Evolutionary conservation across 2,113 vertebrate species (phyloP).

Genomic region (Aptenodytes patagonicus): DNA sequence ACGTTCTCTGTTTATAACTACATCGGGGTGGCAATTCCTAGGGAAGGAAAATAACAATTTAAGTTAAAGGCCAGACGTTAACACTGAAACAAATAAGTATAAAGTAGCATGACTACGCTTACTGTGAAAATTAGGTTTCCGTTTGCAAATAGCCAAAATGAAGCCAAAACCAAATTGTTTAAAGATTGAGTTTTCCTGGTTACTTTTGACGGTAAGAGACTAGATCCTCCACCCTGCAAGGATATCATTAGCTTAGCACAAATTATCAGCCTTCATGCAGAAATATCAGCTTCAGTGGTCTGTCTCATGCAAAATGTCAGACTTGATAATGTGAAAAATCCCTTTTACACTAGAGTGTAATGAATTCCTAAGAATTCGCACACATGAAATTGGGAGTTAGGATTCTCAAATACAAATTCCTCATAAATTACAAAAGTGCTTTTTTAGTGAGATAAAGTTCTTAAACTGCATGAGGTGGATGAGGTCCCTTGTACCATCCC

Average conservation of each 20-base stretch:
- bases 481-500: background rate
- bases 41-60: background rate
- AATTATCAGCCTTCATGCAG: background rate
- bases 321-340: background rate
- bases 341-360: background rate
- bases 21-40: background rate
- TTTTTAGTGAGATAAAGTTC: background rate
- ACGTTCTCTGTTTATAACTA: background rate
- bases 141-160: background rate
- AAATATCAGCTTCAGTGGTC: background rate
- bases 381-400: background rate
- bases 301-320: background rate
- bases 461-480: background rate
- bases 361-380: background rate
- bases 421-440: background rate
- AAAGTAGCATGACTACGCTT: background rate
- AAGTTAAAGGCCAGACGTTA: constrained; percentile 27
- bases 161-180: background rate
- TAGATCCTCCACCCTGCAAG: background rate
- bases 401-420: background rate
- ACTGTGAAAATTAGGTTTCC: background rate
- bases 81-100: background rate
- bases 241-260: background rate
- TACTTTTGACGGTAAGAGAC: background rate
- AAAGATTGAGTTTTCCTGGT: background rate